Evolutionary conservation across 92 coral and sea anemone species (phyloP).

Genomic region (Actinostola sp.): DNA sequence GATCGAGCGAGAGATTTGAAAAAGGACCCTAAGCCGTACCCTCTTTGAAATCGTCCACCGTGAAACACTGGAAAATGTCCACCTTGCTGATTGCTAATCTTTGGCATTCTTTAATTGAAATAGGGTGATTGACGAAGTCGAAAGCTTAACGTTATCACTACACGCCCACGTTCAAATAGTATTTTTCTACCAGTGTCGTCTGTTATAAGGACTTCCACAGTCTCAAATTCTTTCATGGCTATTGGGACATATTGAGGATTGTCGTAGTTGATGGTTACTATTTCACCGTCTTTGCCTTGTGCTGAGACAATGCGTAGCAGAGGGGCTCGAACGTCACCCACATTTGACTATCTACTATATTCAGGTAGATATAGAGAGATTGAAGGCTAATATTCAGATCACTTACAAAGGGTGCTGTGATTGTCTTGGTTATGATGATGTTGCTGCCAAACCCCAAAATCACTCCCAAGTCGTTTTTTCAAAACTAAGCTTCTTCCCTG

Average conservation of each 20-base stretch:
- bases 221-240: background rate
- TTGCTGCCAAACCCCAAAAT: too few species aligned
- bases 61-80: background rate
- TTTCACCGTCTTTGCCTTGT: slow-evolving; percentile 2
- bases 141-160: slow-evolving; percentile 11
- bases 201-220: background rate
- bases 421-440: too few species aligned
- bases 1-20: slow-evolving; percentile 10
- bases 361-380: background rate
- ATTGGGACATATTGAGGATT: slow-evolving; percentile 1
- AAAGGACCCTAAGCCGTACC: slow-evolving; percentile 29
- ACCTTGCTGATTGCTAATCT: slow-evolving; percentile 11
- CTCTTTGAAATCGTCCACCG: slow-evolving; percentile 22
- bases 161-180: too few species aligned
- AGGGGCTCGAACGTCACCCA: slow-evolving; percentile 1
- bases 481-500: too few species aligned
- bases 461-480: too few species aligned
- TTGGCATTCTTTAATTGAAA: background rate
- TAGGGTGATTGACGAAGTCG: background rate
- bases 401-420: too few species aligned
- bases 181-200: slow-evolving; percentile 14
- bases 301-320: slow-evolving; percentile 1
- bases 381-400: background rate
- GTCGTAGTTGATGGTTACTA: background rate
- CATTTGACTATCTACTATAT: slow-evolving; percentile 7